These are phyloP conservation scores for Arrhopalites spinosus DNA, from an alignment of 2,888 invertebrate genomes.

Conservation along the genomic window DNA sequence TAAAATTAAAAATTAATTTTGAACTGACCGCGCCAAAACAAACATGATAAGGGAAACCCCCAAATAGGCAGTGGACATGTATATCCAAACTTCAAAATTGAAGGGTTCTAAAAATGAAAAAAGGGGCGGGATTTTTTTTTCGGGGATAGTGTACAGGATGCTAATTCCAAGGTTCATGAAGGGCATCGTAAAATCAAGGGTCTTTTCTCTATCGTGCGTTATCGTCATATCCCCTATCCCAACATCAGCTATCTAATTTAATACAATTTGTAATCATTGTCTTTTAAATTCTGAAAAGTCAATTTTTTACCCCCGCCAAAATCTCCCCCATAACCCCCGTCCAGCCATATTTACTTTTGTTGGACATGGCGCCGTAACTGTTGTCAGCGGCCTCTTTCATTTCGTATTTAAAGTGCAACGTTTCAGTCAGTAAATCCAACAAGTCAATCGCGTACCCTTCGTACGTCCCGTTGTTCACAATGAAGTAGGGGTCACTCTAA, in stretches of 20 bases:
- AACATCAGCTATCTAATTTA: slow-evolving; percentile 94
- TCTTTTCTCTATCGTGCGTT: slow-evolving; percentile 90
- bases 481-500: slow-evolving; percentile 55
- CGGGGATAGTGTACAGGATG: slow-evolving; percentile 85
- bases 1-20: slow-evolving; percentile 67
- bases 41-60: slow-evolving; percentile 91
- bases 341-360: slow-evolving; percentile 80
- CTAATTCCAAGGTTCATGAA: slow-evolving; percentile 73
- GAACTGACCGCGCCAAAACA: slow-evolving; percentile 83
- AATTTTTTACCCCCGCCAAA: slow-evolving; percentile 81
- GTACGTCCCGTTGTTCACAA: slow-evolving; percentile 56
- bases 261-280: no score
- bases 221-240: slow-evolving; percentile 98
- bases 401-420: slow-evolving; percentile 85
- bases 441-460: slow-evolving; percentile 65
- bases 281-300: no score
- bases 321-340: slow-evolving; percentile 89
- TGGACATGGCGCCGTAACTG: slow-evolving; percentile 80
- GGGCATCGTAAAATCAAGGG: slow-evolving; percentile 92
- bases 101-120: slow-evolving; percentile 96
- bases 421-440: slow-evolving; percentile 66
- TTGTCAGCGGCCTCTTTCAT: slow-evolving; percentile 86
- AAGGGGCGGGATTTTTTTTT: slow-evolving; percentile 83
- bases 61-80: slow-evolving; percentile 85
- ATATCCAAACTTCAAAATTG: slow-evolving; percentile 93